Conservation (phyloP, 2,888 invertebrate genomes). For the Galerucella calmariensis region DNA sequence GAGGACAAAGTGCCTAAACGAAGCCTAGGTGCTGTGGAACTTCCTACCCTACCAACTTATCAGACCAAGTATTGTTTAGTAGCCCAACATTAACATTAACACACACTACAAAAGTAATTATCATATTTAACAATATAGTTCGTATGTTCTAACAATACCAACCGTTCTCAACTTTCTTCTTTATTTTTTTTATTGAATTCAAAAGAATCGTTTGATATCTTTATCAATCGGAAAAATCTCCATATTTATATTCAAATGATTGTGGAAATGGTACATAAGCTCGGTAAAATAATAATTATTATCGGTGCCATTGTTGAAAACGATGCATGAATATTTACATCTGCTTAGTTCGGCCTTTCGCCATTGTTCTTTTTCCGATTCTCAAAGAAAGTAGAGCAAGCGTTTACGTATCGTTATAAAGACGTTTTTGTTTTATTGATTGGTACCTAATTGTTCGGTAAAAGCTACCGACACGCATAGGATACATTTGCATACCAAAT, state of each 20-base stretch:
- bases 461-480: neutral
- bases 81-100: too few species aligned
- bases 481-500: neutral
- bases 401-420: neutral
- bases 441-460: conserved; percentile 2
- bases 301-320: conserved; percentile 27
- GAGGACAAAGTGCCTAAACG: too few species aligned
- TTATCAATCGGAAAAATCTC: conserved; percentile 7
- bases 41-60: too few species aligned
- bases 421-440: conserved; percentile 4
- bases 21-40: too few species aligned
- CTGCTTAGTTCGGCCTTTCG: conserved; percentile 18
- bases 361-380: conserved; percentile 10
- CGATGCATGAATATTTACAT: conserved; percentile 37
- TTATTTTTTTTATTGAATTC: conserved; percentile 4
- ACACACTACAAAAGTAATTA: neutral
- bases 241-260: neutral
- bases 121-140: neutral
- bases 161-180: too few species aligned
- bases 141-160: neutral
- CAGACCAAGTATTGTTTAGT: too few species aligned
- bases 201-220: neutral
- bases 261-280: conserved; percentile 11
- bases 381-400: conserved; percentile 10
- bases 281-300: conserved; percentile 20